phyloP scores from a whole-genome alignment of 1,140 invertebrate species.

The Vanessa tameamea region DNA sequence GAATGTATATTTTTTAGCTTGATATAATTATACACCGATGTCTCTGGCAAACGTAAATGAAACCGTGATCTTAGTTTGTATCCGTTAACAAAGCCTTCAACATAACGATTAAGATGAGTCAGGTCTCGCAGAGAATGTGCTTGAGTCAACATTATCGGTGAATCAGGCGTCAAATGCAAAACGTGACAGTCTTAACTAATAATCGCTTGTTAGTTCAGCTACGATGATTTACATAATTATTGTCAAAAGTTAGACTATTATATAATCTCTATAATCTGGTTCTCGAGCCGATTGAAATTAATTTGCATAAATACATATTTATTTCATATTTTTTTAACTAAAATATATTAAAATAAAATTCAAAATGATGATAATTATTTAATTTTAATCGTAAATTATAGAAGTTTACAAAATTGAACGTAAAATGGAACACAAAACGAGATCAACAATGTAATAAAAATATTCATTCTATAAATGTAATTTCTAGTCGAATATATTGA shows the following conservation, averaged over 20 bases:
- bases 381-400: too few relatives aligned
- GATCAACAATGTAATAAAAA: too few relatives aligned
- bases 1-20: too few relatives aligned
- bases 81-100: neutral
- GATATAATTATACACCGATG: neutral
- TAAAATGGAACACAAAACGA: too few relatives aligned
- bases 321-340: too few relatives aligned
- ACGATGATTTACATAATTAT: conserved; percentile 19
- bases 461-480: neutral
- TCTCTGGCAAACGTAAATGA: neutral
- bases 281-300: too few relatives aligned
- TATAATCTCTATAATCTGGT: too few relatives aligned
- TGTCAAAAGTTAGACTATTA: too few relatives aligned
- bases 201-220: conserved; percentile 18
- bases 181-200: conserved; percentile 17
- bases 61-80: neutral
- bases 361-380: too few relatives aligned
- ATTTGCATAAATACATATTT: too few relatives aligned
- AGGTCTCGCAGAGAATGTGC: conserved; percentile 5
- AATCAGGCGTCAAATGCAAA: conserved; percentile 22
- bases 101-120: conserved; percentile 14
- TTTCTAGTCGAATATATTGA: neutral
- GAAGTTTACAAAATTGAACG: too few relatives aligned
- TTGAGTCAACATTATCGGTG: conserved; percentile 34
- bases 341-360: too few relatives aligned